Evolutionary conservation across 2,797 vertebrate species (phyloP), one percentile per base, ranked within the genome.

Genomic region (Macroramphosus scolopax): DNA sequence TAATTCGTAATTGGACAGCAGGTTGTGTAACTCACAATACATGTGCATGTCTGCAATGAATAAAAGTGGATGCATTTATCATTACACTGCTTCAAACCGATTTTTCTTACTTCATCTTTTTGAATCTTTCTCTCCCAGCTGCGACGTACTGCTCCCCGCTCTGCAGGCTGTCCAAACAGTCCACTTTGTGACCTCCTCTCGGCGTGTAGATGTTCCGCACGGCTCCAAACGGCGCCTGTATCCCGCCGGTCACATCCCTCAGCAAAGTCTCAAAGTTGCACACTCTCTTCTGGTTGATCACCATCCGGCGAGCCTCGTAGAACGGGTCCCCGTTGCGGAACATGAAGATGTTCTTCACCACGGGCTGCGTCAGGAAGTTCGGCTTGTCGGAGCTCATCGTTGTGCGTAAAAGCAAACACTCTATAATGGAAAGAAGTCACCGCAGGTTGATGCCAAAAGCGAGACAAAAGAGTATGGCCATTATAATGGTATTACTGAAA

Each of bases 121-220:
- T 98, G 87, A 99, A 99, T 61, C 83, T 92, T 75, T 98, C 97
- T 63, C 69, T 88, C 42, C 95, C 97, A 3, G 93, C 95, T 2
- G 95, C 96, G 47, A 99, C 97, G 43, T 99, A 99, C 63, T 93
- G 92, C 80, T 94, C 92, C 17, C 96, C 96, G 36, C 88, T 95
- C 72, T 89, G 91, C 35, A 98, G 87, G 41, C 90, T 90, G 22
- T 97, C 92, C 73, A 98, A 52, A 13, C 91, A 74, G 17, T 88
- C 89, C 70, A 99, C 89, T 18, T 91, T 92, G 78, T 95, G 95
- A 1, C 96, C 97, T 0, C 84, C 83, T 38, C 81, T 87, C 0
- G 97, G 97, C 0, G 97, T 99, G 57, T 98, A 98, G 84, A 99
- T 94, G 85, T 92, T 95, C 7, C 94, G 84, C 44, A 98, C 96